Evolutionary conservation across 1,140 invertebrate genomes (phyloP).

Genomic region (Cherax quadricarinatus): DNA sequence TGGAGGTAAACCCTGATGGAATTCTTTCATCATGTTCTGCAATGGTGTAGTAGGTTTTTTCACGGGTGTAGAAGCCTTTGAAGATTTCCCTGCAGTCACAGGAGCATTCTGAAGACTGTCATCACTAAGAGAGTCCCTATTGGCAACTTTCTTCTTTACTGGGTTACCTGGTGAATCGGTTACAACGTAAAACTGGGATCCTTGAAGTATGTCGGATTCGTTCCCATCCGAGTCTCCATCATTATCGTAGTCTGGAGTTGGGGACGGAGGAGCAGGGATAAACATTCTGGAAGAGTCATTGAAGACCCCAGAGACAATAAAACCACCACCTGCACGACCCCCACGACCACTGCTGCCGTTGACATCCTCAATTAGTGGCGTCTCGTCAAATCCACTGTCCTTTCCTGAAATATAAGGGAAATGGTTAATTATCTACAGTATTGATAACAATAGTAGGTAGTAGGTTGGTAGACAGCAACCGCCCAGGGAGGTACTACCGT

Average conservation of each 20-base stretch:
- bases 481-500: no score
- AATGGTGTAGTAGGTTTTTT: slow-evolving; percentile 65
- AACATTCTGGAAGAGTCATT: slow-evolving; percentile 74
- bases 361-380: slow-evolving; percentile 45
- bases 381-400: slow-evolving; percentile 73
- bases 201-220: slow-evolving; percentile 68
- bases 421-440: background rate
- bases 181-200: slow-evolving; percentile 58
- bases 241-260: slow-evolving; percentile 74
- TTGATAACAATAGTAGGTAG: no score
- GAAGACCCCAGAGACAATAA: slow-evolving; percentile 72
- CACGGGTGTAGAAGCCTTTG: slow-evolving; percentile 44
- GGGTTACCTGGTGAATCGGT: slow-evolving; percentile 6
- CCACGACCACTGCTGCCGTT: slow-evolving; percentile 3
- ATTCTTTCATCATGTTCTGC: slow-evolving; percentile 72
- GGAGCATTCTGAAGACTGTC: slow-evolving; percentile 56
- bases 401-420: slow-evolving; percentile 54
- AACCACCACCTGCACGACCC: slow-evolving; percentile 51
- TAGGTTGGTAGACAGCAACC: no score
- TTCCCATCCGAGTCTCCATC: slow-evolving; percentile 55
- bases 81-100: slow-evolving; percentile 4
- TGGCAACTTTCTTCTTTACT: slow-evolving; percentile 39
- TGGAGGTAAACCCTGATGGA: slow-evolving; percentile 76
- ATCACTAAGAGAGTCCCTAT: slow-evolving; percentile 59
- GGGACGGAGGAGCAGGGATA: slow-evolving; percentile 74